Base-by-base conservation (phyloP, 2,888 invertebrate species). In the Capitulum mitella region DNA sequence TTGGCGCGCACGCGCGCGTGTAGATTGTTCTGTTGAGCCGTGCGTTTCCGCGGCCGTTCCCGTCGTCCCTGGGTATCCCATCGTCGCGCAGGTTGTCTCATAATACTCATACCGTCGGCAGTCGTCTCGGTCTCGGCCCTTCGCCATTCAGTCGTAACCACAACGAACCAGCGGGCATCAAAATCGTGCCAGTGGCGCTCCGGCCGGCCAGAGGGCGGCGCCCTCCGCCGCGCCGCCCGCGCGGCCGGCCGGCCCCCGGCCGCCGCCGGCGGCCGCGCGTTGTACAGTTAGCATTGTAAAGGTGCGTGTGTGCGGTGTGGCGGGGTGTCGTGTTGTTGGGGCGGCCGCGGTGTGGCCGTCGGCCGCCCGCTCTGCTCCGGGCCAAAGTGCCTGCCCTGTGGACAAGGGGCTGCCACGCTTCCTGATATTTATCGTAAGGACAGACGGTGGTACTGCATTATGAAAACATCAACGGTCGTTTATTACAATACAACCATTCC, bases 401-500 rank as follows among this genome's bases (percentile, higher is more conserved):
- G n/a, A 6, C n/a, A 5, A 3, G n/a, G 40, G 40, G 26, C 26
- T 26, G 37, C 70, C 19, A 26, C 70, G 70, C 40, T 26, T 26
- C 37, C 70, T 40, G 40, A 37, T 70, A 70, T 70, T 70, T 70
- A 70, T 70, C 37, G 40, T 40, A 70, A 40, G 40, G 70, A 70
- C 70, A 34, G 40, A 37, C 26, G 37, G 34, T 8, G n/a, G 26
- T 26, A 10, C 26, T 70, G 70, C 40, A 40, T 70, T 70, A 40
- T 70, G 70, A 40, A 26, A n/a, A 70, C 70, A 70, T 70, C 70
- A 37, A 70, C 70, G 70, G 70, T 70, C 70, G 70, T 40, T 70
- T 70, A 70, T 64, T 70, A 70, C 37, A 70, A 70, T 70, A 40
- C 37, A 70, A 40, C 70, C 70, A 70, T 70, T 70, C 70, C 70